phyloP scores from a whole-genome alignment of 2,113 vertebrate genomes.

The Pomatorhinus ruficollis region DNA sequence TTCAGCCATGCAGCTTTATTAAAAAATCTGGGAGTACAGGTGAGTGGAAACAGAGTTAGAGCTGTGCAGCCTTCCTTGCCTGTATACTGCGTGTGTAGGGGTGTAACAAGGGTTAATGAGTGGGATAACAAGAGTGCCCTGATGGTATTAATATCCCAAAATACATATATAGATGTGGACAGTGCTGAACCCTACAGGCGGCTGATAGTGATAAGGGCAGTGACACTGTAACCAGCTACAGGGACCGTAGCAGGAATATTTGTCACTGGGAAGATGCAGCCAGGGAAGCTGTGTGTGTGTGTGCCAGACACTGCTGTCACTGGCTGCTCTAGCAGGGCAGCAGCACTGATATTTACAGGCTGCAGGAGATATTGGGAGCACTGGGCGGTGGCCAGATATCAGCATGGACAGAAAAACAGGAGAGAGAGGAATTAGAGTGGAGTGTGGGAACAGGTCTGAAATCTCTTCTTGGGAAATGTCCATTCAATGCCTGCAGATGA shows the following conservation, averaged over 20 bases:
- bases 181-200: background rate
- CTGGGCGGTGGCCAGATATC: background rate
- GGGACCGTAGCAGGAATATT: background rate
- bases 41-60: background rate
- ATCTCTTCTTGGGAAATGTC: background rate
- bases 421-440: background rate
- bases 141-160: background rate
- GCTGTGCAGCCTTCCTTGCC: background rate
- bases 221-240: background rate
- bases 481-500: background rate
- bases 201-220: background rate
- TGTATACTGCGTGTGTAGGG: accelerated
- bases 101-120: background rate
- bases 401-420: background rate
- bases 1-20: background rate
- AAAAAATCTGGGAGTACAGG: background rate
- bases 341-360: background rate
- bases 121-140: background rate
- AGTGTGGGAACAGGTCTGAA: background rate
- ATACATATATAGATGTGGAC: background rate
- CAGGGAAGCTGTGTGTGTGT: background rate
- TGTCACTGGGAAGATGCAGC: background rate
- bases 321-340: background rate
- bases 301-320: background rate
- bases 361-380: background rate